Evolutionary conservation across 92 coral and sea anemone genomes (phyloP).

Genomic region (Virgularia gustaviana): DNA sequence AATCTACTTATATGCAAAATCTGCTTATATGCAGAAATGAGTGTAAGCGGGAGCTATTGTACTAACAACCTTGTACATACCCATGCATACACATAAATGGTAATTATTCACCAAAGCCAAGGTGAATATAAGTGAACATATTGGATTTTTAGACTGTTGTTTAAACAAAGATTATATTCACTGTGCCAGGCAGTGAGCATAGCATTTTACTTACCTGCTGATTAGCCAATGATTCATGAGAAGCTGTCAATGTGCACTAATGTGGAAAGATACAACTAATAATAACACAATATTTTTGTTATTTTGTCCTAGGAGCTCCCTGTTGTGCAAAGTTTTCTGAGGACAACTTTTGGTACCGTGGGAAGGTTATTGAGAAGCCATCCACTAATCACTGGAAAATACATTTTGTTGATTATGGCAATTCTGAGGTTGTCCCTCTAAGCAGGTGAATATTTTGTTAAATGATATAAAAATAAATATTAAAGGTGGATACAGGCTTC

Average conservation of each 20-base stretch:
- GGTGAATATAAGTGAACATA: too few relatives aligned
- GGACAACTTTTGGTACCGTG: constrained; percentile 85
- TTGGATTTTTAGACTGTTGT: too few relatives aligned
- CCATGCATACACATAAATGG: too few relatives aligned
- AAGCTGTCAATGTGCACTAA: neutral
- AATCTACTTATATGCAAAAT: too few relatives aligned
- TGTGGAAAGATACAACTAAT: neutral
- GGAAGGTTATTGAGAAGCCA: constrained; percentile 61
- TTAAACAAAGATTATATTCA: too few relatives aligned
- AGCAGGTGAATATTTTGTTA: constrained; percentile 6
- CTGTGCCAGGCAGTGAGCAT: too few relatives aligned
- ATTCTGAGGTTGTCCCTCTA: constrained; percentile 63
- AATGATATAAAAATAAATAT: neutral
- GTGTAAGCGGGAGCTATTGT: too few relatives aligned
- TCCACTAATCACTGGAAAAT: constrained; percentile 68
- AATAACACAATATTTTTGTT: neutral
- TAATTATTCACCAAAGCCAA: too few relatives aligned
- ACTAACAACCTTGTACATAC: too few relatives aligned
- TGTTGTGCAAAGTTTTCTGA: constrained; percentile 78
- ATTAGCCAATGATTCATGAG: too few relatives aligned
- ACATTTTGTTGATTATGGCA: constrained; percentile 87
- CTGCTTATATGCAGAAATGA: too few relatives aligned
- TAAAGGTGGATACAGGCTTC: neutral
- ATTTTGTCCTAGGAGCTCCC: constrained; percentile 54
- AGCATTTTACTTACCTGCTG: too few relatives aligned